phyloP scores from a whole-genome alignment of 1,140 invertebrate genomes.

The Polypedilum pembai region DNA sequence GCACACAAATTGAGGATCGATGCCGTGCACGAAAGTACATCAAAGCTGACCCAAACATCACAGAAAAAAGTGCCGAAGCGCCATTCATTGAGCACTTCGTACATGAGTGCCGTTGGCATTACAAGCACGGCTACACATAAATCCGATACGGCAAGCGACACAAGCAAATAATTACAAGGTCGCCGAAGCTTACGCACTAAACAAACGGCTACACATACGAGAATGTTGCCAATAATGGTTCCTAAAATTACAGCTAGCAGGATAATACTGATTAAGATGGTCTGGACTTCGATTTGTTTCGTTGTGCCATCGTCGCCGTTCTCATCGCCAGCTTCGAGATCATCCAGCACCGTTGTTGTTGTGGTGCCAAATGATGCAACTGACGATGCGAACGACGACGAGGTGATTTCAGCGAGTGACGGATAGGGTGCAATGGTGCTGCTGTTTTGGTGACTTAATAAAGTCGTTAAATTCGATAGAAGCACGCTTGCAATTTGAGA shows the following conservation, averaged over 20 bases:
- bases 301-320: slow-evolving; percentile 34
- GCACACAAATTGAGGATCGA: slow-evolving; percentile 88
- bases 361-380: not conserved
- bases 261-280: slow-evolving; percentile 61
- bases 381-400: not conserved
- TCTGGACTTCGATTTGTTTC: slow-evolving; percentile 46
- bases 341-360: not conserved
- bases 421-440: slow-evolving; percentile 24
- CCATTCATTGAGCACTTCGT: slow-evolving; percentile 75
- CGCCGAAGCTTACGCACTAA: slow-evolving; percentile 76
- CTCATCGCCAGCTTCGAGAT: not conserved
- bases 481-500: not conserved
- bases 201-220: slow-evolving; percentile 82
- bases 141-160: slow-evolving; percentile 82
- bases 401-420: not conserved
- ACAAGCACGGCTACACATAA: slow-evolving; percentile 73
- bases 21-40: slow-evolving; percentile 75
- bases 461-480: not conserved
- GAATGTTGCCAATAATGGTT: slow-evolving; percentile 79
- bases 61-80: slow-evolving; percentile 75
- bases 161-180: slow-evolving; percentile 81
- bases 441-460: not conserved
- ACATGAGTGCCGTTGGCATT: slow-evolving; percentile 79
- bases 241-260: slow-evolving; percentile 67
- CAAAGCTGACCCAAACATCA: slow-evolving; percentile 78